phyloP scores from a whole-genome alignment of 2,113 vertebrate genomes.

The Corythoichthys intestinalis region DNA sequence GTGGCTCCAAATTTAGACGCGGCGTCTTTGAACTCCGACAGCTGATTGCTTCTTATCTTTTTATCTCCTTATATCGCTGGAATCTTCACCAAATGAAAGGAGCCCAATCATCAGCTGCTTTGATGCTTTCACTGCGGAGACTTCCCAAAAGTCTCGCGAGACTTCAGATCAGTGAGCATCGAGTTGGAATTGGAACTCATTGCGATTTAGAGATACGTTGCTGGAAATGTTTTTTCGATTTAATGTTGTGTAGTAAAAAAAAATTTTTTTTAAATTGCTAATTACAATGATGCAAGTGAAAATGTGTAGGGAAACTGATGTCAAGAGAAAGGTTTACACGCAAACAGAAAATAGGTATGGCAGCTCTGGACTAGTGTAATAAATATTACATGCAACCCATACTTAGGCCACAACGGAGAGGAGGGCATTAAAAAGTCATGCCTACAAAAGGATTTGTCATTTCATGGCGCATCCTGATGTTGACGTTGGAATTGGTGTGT shows the following conservation, averaged over 20 bases:
- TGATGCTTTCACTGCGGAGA: no score
- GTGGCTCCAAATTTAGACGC: constrained; percentile 55
- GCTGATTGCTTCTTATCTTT: constrained; percentile 43
- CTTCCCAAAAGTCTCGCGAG: no score
- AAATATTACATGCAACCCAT: constrained; percentile 59
- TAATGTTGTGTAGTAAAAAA: no score
- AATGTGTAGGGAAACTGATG: no score
- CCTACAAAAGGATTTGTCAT: constrained; percentile 58
- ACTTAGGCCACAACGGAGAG: constrained; percentile 21
- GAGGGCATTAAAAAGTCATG: constrained; percentile 66
- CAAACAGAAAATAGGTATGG: constrained; percentile 19
- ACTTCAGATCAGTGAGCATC: no score
- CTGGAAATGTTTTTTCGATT: no score
- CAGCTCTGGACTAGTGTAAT: constrained; percentile 41
- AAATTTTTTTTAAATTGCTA: no score
- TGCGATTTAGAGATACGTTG: no score
- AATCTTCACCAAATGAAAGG: no score
- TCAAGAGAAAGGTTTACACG: neutral
- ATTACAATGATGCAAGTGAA: no score
- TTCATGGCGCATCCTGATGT: constrained; percentile 23
- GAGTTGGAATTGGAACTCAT: no score
- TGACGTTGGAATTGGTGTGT: constrained; percentile 20
- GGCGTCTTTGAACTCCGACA: constrained; percentile 38
- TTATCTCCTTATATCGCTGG: constrained; percentile 1
- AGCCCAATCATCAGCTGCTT: no score